Evolutionary conservation across 2,888 invertebrate species (phyloP).

Genomic region (Phengaris alcon): DNA sequence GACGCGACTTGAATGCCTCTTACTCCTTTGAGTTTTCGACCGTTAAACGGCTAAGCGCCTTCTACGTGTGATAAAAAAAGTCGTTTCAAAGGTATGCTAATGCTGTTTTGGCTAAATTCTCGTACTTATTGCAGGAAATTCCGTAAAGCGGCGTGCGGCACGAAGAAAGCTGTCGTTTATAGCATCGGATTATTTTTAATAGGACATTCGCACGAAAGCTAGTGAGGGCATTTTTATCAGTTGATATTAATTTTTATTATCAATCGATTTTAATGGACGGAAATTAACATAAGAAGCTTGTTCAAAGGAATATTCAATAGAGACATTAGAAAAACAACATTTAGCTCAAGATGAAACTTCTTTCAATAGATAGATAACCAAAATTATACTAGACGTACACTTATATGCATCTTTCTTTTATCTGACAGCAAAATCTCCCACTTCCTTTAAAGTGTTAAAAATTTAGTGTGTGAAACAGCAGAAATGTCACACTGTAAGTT

Average conservation of each 20-base stretch:
- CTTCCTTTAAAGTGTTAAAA: not conserved
- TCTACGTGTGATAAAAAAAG: too few relatives aligned
- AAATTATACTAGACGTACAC: too few relatives aligned
- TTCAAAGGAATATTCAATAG: too few relatives aligned
- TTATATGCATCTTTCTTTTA: too few relatives aligned
- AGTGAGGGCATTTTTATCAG: not conserved
- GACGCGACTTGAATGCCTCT: too few relatives aligned
- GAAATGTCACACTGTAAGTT: not conserved
- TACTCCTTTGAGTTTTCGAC: too few relatives aligned
- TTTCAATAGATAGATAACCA: too few relatives aligned
- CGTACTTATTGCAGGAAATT: not conserved
- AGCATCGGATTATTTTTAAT: not conserved
- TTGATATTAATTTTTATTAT: not conserved
- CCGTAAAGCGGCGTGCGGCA: not conserved
- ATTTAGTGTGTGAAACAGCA: not conserved
- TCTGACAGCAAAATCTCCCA: not conserved
- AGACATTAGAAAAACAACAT: too few relatives aligned
- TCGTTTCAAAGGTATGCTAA: not conserved
- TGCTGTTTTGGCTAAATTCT: not conserved
- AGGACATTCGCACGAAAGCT: not conserved
- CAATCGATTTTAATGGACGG: not conserved
- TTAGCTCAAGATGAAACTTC: too few relatives aligned
- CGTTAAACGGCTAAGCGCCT: too few relatives aligned
- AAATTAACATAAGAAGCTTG: not conserved
- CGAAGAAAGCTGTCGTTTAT: slow-evolving; percentile 10